phyloP scores from a whole-genome alignment of 2,888 invertebrate genomes.

The Oligia latruncula region DNA sequence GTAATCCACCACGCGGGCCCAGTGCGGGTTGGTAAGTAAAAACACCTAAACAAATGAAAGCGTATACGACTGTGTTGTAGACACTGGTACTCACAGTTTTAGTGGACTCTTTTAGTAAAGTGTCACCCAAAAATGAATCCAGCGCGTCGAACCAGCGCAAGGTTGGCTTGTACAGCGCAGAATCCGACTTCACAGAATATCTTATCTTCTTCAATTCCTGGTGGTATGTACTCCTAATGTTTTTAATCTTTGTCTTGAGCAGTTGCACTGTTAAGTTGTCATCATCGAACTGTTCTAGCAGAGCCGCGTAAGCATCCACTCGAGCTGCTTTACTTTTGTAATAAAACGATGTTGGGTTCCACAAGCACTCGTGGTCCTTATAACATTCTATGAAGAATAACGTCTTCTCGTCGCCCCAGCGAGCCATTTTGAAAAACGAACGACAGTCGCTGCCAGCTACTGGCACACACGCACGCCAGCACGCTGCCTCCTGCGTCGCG shows the following conservation, averaged over 20 bases:
- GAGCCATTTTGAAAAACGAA: conserved; percentile 14
- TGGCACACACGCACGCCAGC: conserved; percentile 25
- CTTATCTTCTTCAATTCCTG: conserved; percentile 36
- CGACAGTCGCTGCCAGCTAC: conserved; percentile 17
- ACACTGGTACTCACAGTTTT: conserved; percentile 7
- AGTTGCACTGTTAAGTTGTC: conserved; percentile 25
- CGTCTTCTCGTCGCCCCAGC: conserved; percentile 48
- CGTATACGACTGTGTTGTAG: background rate
- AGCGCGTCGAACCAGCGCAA: conserved; percentile 38
- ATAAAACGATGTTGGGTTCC: conserved; percentile 28
- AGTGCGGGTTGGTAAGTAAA: background rate
- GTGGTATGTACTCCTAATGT: conserved; percentile 37
- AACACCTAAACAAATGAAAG: background rate
- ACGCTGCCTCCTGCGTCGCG: conserved; percentile 4
- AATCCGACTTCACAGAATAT: conserved; percentile 3
- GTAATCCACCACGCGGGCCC: too few relatives aligned
- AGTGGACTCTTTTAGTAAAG: conserved; percentile 15
- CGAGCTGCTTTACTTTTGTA: conserved; percentile 31
- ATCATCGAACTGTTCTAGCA: conserved; percentile 29
- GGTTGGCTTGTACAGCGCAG: conserved; percentile 24
- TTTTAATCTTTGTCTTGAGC: conserved; percentile 35
- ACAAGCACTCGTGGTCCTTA: conserved; percentile 37
- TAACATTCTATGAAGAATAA: conserved; percentile 31
- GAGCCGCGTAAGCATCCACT: conserved; percentile 13
- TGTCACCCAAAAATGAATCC: conserved; percentile 32